Percentiles rank a stretch among this genome's conserved stretches.
phyloP scores from a whole-genome alignment of 2,113 vertebrate species.

The Sceloporus undulatus region DNA sequence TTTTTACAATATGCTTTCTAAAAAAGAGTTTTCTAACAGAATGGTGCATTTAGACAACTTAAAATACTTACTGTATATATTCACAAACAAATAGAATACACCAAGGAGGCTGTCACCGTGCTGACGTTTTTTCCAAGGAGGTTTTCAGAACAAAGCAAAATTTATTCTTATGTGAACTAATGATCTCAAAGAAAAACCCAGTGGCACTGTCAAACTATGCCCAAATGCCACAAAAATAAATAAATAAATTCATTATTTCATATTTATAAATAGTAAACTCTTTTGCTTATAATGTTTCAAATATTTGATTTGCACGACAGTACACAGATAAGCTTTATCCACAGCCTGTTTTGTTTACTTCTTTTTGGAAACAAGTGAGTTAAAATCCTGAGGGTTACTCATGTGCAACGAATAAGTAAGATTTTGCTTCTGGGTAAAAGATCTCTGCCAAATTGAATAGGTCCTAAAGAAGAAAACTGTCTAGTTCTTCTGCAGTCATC shows the following conservation, averaged over 20 bases:
- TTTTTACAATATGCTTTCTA: neutral
- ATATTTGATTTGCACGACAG: neutral
- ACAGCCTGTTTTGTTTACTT: neutral
- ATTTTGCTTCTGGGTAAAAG: neutral
- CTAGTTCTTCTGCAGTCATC: neutral
- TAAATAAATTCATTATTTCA: neutral
- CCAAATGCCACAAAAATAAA: neutral
- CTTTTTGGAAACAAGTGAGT: neutral
- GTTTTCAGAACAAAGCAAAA: neutral
- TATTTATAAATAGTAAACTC: neutral
- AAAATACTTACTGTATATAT: constrained; percentile 6
- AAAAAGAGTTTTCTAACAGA: constrained; percentile 35
- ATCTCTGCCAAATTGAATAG: neutral
- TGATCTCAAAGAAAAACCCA: constrained; percentile 1
- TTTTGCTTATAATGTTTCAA: neutral
- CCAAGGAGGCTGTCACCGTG: neutral
- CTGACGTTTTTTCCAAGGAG: constrained; percentile 12
- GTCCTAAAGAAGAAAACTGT: constrained; percentile 4
- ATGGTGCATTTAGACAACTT: neutral
- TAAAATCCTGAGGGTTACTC: constrained; percentile 6
- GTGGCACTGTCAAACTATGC: neutral
- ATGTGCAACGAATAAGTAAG: constrained; percentile 6
- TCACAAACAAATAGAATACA: constrained; percentile 2
- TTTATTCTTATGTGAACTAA: neutral
- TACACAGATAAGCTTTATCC: neutral